Conservation (phyloP, 2,113 vertebrate species). For the Sapajus apella region DNA sequence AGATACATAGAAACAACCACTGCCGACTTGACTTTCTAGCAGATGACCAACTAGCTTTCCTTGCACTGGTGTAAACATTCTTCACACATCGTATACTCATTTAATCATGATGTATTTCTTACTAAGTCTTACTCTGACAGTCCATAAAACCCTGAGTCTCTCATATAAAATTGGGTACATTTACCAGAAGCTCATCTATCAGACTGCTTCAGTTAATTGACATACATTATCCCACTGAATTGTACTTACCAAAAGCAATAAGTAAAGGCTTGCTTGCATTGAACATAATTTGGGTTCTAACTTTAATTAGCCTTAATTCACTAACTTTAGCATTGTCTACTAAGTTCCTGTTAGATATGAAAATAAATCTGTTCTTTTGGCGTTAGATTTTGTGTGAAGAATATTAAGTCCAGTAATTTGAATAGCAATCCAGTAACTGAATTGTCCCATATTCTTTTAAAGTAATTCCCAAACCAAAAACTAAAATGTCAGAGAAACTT, state of each 20-base stretch:
- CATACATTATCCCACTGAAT: slow-evolving; percentile 19
- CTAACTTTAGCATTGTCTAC: background rate
- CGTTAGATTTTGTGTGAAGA: slow-evolving; percentile 38
- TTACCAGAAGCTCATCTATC: background rate
- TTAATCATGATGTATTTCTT: background rate
- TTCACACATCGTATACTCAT: background rate
- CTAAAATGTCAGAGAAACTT: background rate
- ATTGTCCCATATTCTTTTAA: background rate
- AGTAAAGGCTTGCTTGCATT: background rate
- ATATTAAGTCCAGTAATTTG: background rate
- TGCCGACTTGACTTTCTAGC: background rate
- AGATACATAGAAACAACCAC: background rate
- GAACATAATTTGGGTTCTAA: background rate
- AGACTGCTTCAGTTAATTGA: background rate
- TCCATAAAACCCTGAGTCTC: background rate
- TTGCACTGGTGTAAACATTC: background rate
- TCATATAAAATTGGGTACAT: slow-evolving; percentile 6
- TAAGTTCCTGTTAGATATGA: background rate
- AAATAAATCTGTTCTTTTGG: background rate
- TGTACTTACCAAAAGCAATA: slow-evolving; percentile 26
- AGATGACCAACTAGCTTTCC: background rate
- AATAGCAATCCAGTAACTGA: background rate
- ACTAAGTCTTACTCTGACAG: background rate
- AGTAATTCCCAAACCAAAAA: slow-evolving; percentile 44
- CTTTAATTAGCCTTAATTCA: slow-evolving; percentile 8